phyloP scores from a whole-genome alignment of 2,797 vertebrate genomes.

The Chelonia mydas region DNA sequence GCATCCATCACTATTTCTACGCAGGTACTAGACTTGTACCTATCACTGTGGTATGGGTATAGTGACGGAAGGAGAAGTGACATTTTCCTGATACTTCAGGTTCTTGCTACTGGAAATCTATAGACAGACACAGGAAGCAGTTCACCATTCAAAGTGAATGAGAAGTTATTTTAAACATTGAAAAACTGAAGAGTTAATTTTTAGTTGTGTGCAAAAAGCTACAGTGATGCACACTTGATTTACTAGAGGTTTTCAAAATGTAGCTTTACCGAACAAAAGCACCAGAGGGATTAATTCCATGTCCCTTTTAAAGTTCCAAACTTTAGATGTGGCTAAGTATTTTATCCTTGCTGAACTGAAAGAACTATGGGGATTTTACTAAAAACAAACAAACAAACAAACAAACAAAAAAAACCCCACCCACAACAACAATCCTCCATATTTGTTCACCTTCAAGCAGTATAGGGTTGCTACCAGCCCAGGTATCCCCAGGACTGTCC shows the following conservation, averaged over 20 bases:
- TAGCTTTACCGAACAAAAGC: not conserved
- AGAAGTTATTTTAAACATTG: not conserved
- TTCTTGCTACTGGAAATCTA: not conserved
- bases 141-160: not conserved
- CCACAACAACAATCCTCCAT: not conserved
- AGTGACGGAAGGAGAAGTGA: not conserved
- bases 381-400: no score
- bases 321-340: not conserved
- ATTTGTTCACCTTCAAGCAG: not conserved
- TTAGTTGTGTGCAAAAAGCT: not conserved
- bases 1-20: not conserved
- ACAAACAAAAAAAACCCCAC: no score
- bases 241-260: rapidly evolving
- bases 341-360: not conserved
- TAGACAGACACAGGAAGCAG: not conserved
- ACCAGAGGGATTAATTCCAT: not conserved
- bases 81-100: not conserved
- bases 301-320: not conserved
- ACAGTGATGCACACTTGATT: not conserved
- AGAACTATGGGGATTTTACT: not conserved
- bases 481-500: not conserved
- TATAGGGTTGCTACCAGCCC: not conserved
- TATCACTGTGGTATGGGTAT: not conserved
- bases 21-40: not conserved
- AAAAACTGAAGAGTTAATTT: not conserved